Base-by-base conservation (phyloP, 1,140 invertebrate genomes). In the Rhyzopertha dominica region DNA sequence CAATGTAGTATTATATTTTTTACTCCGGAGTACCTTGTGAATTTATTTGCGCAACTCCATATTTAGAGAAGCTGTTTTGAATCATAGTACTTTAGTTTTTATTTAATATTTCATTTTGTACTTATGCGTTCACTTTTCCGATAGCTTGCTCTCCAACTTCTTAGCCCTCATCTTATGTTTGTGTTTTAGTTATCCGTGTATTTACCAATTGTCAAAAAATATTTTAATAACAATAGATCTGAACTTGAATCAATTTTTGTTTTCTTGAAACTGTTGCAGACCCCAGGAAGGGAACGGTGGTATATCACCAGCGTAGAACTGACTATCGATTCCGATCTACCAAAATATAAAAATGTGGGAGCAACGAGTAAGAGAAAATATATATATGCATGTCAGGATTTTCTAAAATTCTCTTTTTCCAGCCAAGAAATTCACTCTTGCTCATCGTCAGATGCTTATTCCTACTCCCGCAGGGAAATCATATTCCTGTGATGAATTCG, bases 391-490 rank as follows among this genome's bases (percentile, higher is more conserved):
- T 36, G 18, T 20, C 5, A 7, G 22, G 5, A 18, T 36, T 19
- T 7, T 31, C 16, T 31, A 7, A 8, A 31, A 7, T 10, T 44
- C 7, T 36, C 29, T 28, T 23, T 12, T 17, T 39, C 30, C 18
- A 9, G 10, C 3, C 31, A 13, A 22, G 23, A 25, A 1, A 29
- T 29, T 12, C 20, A 8, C 23, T 5, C 8, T 10, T 17, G n/a
- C n/a, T n/a, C 74, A 77, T 42, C 72, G 72, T 12, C 68, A 77
- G 1, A 77, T 84, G 60, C 63, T 89, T 28, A 90, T 90, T 53
- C 81, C 84, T 1, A 92, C 89, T 0, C 87, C 87, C 0, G 84
- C 91, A 10, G 87, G 88, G 4, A 85, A 88, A 58, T 88, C 87
- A 0, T 92, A 82, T 58, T 70, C 77, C 9, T 93, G 89, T 32